Conservation (phyloP, 2,797 vertebrate genomes). For the Capromys pilorides region DNA sequence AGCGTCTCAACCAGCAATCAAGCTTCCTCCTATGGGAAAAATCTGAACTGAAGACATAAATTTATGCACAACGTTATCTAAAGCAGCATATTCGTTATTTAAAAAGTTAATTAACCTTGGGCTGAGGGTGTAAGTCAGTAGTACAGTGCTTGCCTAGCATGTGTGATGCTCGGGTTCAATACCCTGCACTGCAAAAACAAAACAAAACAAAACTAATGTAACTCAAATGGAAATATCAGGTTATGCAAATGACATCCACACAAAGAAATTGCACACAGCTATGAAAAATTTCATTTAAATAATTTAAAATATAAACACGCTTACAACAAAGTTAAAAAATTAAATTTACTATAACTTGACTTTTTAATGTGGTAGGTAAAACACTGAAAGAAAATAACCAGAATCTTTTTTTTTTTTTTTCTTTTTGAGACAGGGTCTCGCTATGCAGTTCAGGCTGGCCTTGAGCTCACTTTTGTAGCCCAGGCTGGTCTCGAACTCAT, state of each 20-base stretch:
- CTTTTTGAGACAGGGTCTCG: too few species aligned
- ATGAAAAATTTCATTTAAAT: conserved; percentile 26
- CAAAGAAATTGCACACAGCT: not conserved
- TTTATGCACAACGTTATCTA: not conserved
- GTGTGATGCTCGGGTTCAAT: not conserved
- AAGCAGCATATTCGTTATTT: not conserved
- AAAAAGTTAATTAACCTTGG: not conserved
- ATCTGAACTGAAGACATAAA: not conserved
- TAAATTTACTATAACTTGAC: conserved; percentile 17
- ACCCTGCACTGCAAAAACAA: not conserved
- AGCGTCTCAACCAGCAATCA: not conserved
- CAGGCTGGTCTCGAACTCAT: too few species aligned
- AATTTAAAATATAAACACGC: not conserved
- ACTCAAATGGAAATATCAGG: not conserved
- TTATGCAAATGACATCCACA: conserved; percentile 16
- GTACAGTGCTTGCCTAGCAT: not conserved
- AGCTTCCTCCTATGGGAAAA: not conserved
- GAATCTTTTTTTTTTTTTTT: too few species aligned
- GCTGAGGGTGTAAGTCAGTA: not conserved
- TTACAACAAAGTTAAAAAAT: not conserved
- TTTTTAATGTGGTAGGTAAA: conserved; percentile 11
- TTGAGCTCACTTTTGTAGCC: too few species aligned
- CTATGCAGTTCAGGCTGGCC: too few species aligned
- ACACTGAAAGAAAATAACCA: not conserved
- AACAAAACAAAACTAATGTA: conserved; percentile 17